phyloP scores from a whole-genome alignment of 2,113 vertebrate genomes.

The Nothocercus julius region DNA sequence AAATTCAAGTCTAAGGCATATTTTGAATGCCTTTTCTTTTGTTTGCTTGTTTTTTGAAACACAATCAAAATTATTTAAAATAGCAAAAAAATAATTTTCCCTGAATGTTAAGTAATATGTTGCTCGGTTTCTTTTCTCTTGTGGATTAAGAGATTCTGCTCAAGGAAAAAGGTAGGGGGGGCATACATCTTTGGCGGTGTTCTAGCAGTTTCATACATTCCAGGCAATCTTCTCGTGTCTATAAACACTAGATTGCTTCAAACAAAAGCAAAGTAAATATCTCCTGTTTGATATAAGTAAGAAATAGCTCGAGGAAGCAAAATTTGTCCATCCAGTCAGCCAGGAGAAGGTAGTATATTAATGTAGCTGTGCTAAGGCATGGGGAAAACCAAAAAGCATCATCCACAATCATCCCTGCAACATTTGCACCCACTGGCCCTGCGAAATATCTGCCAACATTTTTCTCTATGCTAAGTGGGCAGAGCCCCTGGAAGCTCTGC shows the following conservation, averaged over 20 bases:
- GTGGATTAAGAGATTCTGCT: neutral
- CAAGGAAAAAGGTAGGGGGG: neutral
- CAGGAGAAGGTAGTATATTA: neutral
- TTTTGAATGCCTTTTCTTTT: neutral
- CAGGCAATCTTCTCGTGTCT: neutral
- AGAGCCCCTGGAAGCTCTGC: neutral
- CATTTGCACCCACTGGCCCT: neutral
- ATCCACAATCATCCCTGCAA: neutral
- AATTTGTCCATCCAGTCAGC: neutral
- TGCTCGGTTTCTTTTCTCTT: neutral
- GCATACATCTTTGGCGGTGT: neutral
- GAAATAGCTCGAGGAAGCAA: neutral
- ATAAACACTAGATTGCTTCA: neutral
- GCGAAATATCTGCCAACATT: neutral
- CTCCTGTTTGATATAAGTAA: neutral
- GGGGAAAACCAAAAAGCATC: fast-evolving
- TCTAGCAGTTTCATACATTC: neutral
- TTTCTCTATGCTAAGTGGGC: neutral
- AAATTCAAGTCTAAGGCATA: neutral
- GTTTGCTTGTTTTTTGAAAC: neutral
- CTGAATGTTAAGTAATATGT: neutral
- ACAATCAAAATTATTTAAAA: neutral
- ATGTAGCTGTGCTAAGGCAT: neutral
- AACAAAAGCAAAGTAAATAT: neutral
- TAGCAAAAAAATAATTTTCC: neutral